Conservation (phyloP, 2,888 invertebrate species). For the Pristionchus maxplancki region DNA sequence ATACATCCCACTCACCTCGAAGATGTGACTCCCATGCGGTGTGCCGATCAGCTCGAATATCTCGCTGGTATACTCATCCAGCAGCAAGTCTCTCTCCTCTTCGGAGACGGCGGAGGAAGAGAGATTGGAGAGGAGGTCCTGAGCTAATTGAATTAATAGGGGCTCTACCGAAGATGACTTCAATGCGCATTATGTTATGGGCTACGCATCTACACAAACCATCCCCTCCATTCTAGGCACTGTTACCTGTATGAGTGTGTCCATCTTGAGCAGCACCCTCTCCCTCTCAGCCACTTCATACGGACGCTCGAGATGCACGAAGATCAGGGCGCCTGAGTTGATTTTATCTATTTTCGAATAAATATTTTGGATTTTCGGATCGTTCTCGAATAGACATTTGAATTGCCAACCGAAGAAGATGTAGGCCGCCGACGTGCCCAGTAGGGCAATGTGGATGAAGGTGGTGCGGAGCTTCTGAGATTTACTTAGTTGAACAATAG, state of each 20-base stretch:
- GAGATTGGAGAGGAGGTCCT: constrained; percentile 42
- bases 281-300: constrained; percentile 19
- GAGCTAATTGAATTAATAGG: no score
- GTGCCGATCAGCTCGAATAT: constrained; percentile 59
- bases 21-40: constrained; percentile 54
- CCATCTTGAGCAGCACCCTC: not conserved
- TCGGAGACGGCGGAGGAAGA: constrained; percentile 10
- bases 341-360: no score
- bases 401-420: constrained; percentile 59
- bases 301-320: constrained; percentile 44
- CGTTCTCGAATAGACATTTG: no score
- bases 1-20: constrained; percentile 43
- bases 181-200: no score
- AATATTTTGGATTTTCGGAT: no score
- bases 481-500: not conserved
- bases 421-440: constrained; percentile 59
- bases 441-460: constrained; percentile 62
- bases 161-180: no score
- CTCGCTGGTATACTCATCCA: constrained; percentile 59
- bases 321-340: constrained; percentile 30
- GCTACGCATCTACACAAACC: no score
- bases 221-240: no score
- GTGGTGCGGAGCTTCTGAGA: constrained; percentile 62
- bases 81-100: not conserved
- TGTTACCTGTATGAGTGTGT: constrained; percentile 36